A percentile compares a stretch with the other conserved stretches of the same genome.
These are phyloP conservation scores for Elysia chlorotica DNA, from an alignment of 1,140 invertebrate genomes.

Conservation along the genomic window DNA sequence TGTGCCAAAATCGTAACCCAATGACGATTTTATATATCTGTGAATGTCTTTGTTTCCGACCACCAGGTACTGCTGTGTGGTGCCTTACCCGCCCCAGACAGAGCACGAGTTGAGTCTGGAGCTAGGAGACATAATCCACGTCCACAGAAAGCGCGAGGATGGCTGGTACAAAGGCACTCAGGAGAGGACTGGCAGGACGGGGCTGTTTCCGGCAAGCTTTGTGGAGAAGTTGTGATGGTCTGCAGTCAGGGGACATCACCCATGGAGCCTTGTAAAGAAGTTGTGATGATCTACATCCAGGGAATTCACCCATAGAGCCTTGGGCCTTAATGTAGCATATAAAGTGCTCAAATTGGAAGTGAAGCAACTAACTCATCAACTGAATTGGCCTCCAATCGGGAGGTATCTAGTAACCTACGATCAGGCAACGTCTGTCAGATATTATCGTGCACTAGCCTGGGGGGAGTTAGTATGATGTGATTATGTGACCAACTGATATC, in stretches of 20 bases:
- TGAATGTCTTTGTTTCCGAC: no score
- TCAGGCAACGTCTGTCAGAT: no score
- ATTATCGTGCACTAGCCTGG: no score
- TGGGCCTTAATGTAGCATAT: no score
- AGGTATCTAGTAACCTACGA: no score
- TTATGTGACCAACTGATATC: no score
- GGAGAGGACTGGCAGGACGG: constrained; percentile 85
- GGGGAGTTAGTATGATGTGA: no score
- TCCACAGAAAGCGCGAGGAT: constrained; percentile 89
- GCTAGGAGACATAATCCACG: constrained; percentile 88
- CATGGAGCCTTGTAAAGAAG: constrained; percentile 87
- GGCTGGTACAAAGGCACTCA: constrained; percentile 95
- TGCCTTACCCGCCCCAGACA: constrained; percentile 92
- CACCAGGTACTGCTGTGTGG: constrained; percentile 81
- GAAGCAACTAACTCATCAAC: no score
- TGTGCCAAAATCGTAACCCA: no score
- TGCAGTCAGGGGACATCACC: constrained; percentile 89
- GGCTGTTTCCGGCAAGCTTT: constrained; percentile 92
- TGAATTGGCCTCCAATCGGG: no score
- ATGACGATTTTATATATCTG: no score
- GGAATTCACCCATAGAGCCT: constrained; percentile 91
- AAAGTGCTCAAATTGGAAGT: no score
- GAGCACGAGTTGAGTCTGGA: constrained; percentile 89
- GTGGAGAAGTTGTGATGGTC: constrained; percentile 75
- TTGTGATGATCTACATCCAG: constrained; percentile 78